These are phyloP conservation scores for Thryonomys swinderianus DNA, from an alignment of 2,113 vertebrate species.

Conservation along the genomic window DNA sequence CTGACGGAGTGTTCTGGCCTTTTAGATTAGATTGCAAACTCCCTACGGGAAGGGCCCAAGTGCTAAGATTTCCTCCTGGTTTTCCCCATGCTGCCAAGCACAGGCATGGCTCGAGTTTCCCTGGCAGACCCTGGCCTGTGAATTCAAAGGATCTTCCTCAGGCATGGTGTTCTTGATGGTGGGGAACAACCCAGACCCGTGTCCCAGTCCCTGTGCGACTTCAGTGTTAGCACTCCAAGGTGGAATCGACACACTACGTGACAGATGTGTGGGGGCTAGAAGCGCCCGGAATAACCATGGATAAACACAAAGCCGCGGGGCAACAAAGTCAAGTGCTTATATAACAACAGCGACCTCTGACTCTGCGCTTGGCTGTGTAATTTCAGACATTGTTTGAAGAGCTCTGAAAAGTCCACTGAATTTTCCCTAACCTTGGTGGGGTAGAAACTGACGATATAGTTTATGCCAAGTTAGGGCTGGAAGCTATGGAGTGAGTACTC, in stretches of 20 bases:
- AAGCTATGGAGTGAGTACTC: not conserved
- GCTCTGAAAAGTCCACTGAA: not conserved
- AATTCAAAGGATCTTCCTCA: not conserved
- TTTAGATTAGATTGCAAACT: conserved; percentile 56
- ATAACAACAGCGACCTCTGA: not conserved
- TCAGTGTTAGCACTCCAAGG: not conserved
- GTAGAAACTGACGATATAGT: not conserved
- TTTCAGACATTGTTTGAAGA: not conserved
- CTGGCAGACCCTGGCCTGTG: not conserved
- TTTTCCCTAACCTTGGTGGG: not conserved
- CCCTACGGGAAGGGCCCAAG: not conserved
- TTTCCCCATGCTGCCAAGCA: not conserved
- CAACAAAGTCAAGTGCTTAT: too few species aligned
- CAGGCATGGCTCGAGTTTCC: not conserved
- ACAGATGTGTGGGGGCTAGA: not conserved
- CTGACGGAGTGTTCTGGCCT: conserved; percentile 60
- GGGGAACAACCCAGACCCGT: rapidly evolving
- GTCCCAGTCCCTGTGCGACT: not conserved
- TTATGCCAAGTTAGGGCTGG: not conserved
- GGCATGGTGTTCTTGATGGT: not conserved
- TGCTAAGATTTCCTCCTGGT: conserved; percentile 11
- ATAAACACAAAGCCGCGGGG: not conserved
- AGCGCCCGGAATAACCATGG: not conserved
- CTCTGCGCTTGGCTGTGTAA: not conserved
- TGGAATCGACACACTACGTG: not conserved